phyloP scores from a whole-genome alignment of 2,113 vertebrate species.

The Chloebia gouldiae region DNA sequence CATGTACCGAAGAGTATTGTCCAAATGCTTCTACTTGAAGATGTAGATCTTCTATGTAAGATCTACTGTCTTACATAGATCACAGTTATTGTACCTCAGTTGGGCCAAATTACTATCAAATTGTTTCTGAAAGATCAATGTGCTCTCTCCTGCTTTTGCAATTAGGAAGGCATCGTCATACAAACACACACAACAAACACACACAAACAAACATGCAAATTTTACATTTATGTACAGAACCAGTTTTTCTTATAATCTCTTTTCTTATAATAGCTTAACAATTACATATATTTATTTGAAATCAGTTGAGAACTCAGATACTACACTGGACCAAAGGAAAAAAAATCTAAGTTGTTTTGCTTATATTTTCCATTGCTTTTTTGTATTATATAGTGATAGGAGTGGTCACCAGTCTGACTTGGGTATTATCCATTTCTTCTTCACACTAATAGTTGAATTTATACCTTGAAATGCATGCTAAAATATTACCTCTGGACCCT shows the following conservation, averaged over 20 bases:
- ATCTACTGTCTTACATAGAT: background rate
- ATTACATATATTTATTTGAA: background rate
- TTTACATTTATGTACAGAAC: background rate
- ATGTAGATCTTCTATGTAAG: too few species aligned
- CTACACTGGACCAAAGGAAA: background rate
- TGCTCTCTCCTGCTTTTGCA: slow-evolving; percentile 32
- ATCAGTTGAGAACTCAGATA: background rate
- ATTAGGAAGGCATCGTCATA: background rate
- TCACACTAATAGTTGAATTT: background rate
- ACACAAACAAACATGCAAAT: too few species aligned
- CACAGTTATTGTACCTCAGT: slow-evolving; percentile 4
- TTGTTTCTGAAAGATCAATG: slow-evolving; percentile 34
- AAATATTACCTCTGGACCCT: background rate
- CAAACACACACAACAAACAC: background rate
- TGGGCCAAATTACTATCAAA: slow-evolving; percentile 9
- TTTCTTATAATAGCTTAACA: background rate
- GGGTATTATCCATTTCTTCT: background rate
- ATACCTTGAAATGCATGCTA: background rate
- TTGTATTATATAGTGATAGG: background rate
- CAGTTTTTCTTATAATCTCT: background rate
- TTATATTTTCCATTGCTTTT: background rate
- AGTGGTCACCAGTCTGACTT: background rate
- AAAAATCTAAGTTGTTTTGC: background rate
- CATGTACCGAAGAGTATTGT: fast-evolving
- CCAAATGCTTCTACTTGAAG: background rate